Conservation (phyloP, 2,113 vertebrate genomes). For the Rhinolophus ferrumequinum region DNA sequence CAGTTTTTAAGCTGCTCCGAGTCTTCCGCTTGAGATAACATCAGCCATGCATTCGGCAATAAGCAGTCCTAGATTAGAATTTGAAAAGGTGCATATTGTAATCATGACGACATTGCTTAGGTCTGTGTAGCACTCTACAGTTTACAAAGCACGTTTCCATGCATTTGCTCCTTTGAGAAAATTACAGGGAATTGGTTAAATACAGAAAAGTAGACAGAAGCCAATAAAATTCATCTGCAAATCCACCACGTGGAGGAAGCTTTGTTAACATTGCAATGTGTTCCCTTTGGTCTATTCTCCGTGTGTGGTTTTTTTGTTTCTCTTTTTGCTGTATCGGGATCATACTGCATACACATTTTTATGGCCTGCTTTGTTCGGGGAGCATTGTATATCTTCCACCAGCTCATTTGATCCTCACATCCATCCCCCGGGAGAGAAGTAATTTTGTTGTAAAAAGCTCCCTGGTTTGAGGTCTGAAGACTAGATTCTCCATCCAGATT, state of each 20-base stretch:
- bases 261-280: background rate
- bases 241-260: background rate
- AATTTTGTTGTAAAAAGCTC: background rate
- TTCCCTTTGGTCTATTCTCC: slow-evolving; percentile 34
- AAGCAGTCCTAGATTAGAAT: background rate
- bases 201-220: slow-evolving; percentile 38
- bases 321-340: background rate
- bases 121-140: background rate
- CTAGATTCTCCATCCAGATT: background rate
- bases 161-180: slow-evolving; percentile 35
- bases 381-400: background rate
- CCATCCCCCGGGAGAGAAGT: background rate
- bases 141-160: slow-evolving; percentile 23
- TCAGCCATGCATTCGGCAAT: slow-evolving; percentile 1
- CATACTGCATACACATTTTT: background rate
- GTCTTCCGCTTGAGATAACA: slow-evolving; percentile 45
- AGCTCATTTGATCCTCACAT: background rate
- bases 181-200: slow-evolving; percentile 56
- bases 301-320: background rate
- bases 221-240: slow-evolving; percentile 7
- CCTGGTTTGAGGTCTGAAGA: background rate
- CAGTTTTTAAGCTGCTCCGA: background rate
- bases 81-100: slow-evolving; percentile 9
- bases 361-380: background rate
- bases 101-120: background rate